Conservation (phyloP, 2,797 vertebrate genomes). For the Cheirogaleus major region DNA sequence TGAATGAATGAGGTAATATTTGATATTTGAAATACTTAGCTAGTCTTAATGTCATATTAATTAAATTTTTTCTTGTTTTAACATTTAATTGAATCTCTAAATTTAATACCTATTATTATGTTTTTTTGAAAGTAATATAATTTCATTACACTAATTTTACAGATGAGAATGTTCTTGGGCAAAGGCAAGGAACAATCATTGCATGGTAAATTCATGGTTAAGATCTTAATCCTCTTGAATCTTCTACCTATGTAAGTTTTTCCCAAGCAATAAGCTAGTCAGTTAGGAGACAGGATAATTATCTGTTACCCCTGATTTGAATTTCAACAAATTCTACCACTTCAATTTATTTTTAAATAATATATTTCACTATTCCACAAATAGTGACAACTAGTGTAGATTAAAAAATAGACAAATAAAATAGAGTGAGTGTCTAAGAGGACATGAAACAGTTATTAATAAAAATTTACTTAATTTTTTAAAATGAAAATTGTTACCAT, state of each 20-base stretch:
- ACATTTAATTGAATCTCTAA: not conserved
- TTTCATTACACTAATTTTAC: constrained; percentile 38
- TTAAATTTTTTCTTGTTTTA: constrained; percentile 38
- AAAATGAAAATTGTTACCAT: not conserved
- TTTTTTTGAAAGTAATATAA: not conserved
- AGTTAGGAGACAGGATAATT: not conserved
- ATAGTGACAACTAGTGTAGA: not conserved
- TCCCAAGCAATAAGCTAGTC: not conserved
- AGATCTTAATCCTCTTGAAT: not conserved
- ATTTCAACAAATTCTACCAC: not conserved
- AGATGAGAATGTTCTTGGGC: not conserved
- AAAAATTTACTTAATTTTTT: not conserved
- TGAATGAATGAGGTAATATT: constrained; percentile 28
- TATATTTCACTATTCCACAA: not conserved
- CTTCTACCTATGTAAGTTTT: not conserved
- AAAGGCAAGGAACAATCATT: not conserved
- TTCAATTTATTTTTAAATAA: constrained; percentile 44
- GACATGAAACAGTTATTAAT: not conserved
- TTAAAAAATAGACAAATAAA: not conserved
- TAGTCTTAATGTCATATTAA: not conserved
- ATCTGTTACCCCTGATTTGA: not conserved
- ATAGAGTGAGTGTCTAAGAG: not conserved
- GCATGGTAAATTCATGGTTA: not conserved
- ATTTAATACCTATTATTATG: constrained; percentile 10
- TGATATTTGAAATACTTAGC: constrained; percentile 42